Percentiles rank a stretch among this genome's conserved stretches.
Evolutionary conservation across 2,888 invertebrate species (phyloP).

Genomic region (Bhutanitis thaidina): DNA sequence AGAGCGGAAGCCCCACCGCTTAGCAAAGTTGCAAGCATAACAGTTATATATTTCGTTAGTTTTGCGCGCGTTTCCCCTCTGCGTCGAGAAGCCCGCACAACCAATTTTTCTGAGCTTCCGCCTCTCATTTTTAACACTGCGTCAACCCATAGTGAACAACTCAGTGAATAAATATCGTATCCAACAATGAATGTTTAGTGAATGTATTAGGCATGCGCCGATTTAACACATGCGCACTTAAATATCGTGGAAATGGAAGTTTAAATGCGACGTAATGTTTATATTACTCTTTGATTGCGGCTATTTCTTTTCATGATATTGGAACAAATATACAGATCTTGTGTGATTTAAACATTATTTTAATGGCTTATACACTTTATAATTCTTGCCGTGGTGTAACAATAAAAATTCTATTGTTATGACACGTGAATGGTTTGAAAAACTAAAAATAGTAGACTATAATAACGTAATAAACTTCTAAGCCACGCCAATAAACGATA

Average conservation of each 20-base stretch:
- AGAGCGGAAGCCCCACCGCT: constrained; percentile 71
- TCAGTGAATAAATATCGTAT: constrained; percentile 53
- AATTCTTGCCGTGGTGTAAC: too few relatives aligned
- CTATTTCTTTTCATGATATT: too few relatives aligned
- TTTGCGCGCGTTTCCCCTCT: constrained; percentile 65
- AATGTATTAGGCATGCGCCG: constrained; percentile 48
- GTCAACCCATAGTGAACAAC: constrained; percentile 69
- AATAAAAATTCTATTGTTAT: too few relatives aligned
- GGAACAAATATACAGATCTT: too few relatives aligned
- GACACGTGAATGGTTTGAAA: too few relatives aligned
- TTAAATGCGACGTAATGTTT: too few relatives aligned
- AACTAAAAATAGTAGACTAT: too few relatives aligned
- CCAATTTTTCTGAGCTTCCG: constrained; percentile 70
- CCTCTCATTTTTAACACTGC: constrained; percentile 69
- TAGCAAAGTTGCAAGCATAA: constrained; percentile 62
- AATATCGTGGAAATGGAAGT: not conserved
- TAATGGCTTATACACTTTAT: too few relatives aligned
- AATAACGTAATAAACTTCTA: too few relatives aligned
- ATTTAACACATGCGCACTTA: constrained; percentile 28
- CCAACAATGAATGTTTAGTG: constrained; percentile 31
- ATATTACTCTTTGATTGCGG: too few relatives aligned
- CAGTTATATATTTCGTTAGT: constrained; percentile 67
- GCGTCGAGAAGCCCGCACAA: constrained; percentile 58
- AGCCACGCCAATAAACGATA: too few relatives aligned
- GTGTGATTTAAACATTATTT: too few relatives aligned